These are phyloP conservation scores for Eidolon dupreanum DNA, from an alignment of 2,797 vertebrate genomes.

Conservation along the genomic window DNA sequence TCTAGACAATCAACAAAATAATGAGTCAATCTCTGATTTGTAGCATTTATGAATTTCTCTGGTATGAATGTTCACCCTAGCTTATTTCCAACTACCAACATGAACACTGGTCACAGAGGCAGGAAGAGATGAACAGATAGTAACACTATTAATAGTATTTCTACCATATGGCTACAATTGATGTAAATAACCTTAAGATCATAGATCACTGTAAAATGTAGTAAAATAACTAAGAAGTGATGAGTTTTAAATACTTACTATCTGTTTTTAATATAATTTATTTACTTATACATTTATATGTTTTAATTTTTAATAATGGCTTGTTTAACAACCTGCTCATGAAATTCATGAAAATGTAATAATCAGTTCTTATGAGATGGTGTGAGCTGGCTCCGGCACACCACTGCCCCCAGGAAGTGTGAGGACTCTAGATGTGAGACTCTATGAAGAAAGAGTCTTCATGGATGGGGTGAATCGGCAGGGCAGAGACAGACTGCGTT, in stretches of 20 bases:
- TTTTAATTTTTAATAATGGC: not conserved
- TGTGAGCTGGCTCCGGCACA: not conserved
- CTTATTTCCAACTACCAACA: not conserved
- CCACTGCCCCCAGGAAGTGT: not conserved
- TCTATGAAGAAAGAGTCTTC: not conserved
- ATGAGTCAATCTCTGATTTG: not conserved
- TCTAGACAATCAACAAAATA: slow-evolving; percentile 2
- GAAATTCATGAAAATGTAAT: not conserved
- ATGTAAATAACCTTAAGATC: not conserved
- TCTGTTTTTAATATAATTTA: slow-evolving; percentile 4
- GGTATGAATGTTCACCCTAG: not conserved
- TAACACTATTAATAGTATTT: not conserved
- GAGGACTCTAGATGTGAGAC: not conserved
- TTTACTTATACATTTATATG: not conserved
- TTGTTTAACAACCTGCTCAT: not conserved
- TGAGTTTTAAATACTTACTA: not conserved
- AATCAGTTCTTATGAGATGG: not conserved
- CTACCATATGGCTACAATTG: not conserved
- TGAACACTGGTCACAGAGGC: not conserved
- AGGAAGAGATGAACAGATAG: not conserved
- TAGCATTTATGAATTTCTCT: not conserved
- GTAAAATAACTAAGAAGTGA: not conserved
- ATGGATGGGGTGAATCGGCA: not conserved
- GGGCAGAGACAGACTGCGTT: not conserved
- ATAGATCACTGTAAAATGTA: not conserved